Conservation (phyloP, 2,113 vertebrate species). For the Chionomys nivalis region DNA sequence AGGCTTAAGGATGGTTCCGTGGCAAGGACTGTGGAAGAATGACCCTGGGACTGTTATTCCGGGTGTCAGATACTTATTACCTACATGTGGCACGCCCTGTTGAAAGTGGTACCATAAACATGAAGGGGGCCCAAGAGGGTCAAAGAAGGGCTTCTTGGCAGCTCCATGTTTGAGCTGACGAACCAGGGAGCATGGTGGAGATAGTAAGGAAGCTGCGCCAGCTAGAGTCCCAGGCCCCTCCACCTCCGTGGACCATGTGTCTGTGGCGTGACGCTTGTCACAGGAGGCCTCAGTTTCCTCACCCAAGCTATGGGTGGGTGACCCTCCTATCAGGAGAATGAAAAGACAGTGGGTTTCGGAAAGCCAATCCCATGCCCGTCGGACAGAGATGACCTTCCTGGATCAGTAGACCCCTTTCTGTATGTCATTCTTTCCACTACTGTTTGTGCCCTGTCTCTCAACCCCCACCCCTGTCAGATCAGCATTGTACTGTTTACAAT, state of each 20-base stretch:
- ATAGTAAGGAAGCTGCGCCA: background rate
- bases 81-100: background rate
- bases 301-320: fast-evolving
- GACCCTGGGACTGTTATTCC: background rate
- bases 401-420: background rate
- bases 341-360: background rate
- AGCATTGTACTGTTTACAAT: background rate
- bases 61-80: constrained; percentile 34
- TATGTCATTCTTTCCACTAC: background rate
- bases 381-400: background rate
- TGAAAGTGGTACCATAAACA: background rate
- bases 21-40: background rate
- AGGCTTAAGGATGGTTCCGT: background rate
- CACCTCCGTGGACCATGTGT: background rate
- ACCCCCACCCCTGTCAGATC: background rate
- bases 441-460: background rate
- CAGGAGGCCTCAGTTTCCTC: background rate
- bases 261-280: background rate
- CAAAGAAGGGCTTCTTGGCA: background rate
- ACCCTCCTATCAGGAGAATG: background rate
- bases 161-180: background rate
- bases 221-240: background rate
- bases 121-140: background rate
- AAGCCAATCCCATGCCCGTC: background rate
- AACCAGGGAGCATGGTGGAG: background rate